Conservation (phyloP, 2,113 vertebrate species). For the Asarcornis scutulata region DNA sequence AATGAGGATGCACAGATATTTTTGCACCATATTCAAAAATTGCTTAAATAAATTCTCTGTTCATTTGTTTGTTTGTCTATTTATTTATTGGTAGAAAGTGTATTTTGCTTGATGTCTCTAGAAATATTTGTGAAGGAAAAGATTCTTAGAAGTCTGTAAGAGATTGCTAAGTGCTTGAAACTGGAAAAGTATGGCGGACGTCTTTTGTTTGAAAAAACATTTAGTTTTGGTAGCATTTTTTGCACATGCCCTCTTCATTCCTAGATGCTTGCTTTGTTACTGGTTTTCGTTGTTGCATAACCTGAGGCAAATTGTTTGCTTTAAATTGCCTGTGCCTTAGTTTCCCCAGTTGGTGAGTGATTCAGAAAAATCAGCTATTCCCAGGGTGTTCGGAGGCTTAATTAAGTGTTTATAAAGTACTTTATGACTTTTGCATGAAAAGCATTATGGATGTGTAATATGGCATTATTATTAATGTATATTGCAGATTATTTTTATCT, state of each 20-base stretch:
- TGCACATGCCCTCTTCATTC: background rate
- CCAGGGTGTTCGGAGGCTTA: background rate
- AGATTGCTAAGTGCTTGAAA: background rate
- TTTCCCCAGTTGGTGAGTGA: background rate
- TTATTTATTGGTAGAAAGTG: background rate
- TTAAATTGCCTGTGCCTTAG: background rate
- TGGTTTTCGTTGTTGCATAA: background rate
- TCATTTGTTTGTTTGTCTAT: background rate
- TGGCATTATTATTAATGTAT: constrained; percentile 16
- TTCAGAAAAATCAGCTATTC: background rate
- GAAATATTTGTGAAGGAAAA: background rate
- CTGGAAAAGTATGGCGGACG: background rate
- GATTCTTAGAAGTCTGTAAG: background rate
- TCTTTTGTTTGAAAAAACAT: background rate
- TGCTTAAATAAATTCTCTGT: background rate
- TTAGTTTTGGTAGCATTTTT: background rate
- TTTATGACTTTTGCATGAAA: constrained; percentile 2
- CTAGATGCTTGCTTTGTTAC: background rate
- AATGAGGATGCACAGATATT: background rate
- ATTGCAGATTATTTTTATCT: constrained; percentile 59
- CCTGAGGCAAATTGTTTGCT: background rate
- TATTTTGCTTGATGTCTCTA: background rate
- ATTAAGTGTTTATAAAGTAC: constrained; percentile 21
- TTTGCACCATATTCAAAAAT: background rate
- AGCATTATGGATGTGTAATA: background rate